phyloP scores from a whole-genome alignment of 2,797 vertebrate genomes.

The Anniella stebbinsi region DNA sequence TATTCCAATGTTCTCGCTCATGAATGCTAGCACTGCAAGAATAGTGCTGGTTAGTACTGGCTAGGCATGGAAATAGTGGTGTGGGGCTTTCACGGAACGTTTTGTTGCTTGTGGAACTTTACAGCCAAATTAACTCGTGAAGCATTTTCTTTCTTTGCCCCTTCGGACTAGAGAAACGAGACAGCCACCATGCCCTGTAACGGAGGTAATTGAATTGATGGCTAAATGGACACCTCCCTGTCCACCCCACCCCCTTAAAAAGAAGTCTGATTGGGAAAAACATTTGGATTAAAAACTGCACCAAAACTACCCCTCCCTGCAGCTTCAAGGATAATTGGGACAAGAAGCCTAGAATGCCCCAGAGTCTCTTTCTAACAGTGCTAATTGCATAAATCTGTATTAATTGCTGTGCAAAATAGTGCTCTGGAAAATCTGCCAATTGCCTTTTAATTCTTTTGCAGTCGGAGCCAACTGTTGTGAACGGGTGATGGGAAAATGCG shows the following conservation, averaged over 20 bases:
- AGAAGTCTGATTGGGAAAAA: background rate
- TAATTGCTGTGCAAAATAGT: conserved; percentile 48
- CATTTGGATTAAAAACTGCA: conserved; percentile 34
- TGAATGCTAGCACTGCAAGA: background rate
- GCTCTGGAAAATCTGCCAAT: conserved; percentile 40
- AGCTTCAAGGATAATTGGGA: conserved; percentile 56
- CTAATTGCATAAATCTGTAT: conserved; percentile 58
- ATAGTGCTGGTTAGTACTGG: background rate
- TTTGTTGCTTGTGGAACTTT: background rate
- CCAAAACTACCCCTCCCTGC: conserved; percentile 1
- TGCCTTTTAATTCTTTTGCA: conserved; percentile 27
- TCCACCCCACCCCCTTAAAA: background rate
- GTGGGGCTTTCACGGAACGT: background rate
- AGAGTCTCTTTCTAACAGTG: conserved; percentile 37
- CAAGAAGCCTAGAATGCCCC: conserved; percentile 39
- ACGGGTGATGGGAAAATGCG: background rate
- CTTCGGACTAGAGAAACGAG: background rate
- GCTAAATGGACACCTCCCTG: background rate
- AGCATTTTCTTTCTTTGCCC: background rate
- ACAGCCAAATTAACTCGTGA: background rate
- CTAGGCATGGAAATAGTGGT: too few species aligned
- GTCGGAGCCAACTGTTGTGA: conserved; percentile 17
- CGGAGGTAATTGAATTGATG: background rate
- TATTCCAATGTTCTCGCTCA: background rate
- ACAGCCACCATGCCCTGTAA: background rate